Percentiles rank a stretch among this genome's conserved stretches.
Evolutionary conservation across 2,888 invertebrate genomes (phyloP).

Genomic region (Cantharis flavilabris): DNA sequence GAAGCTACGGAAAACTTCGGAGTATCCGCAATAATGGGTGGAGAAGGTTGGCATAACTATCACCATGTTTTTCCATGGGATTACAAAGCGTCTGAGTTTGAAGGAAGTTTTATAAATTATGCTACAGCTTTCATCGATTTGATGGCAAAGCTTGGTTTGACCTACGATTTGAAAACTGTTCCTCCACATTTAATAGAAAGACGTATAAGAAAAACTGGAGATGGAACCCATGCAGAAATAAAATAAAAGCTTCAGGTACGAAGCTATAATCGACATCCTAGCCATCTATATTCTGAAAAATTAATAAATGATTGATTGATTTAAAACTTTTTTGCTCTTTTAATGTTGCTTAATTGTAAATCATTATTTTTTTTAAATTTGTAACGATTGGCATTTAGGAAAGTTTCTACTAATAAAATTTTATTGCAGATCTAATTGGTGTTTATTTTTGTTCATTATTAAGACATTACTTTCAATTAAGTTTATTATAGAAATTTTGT

Average conservation of each 20-base stretch:
- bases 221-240: conserved; percentile 65
- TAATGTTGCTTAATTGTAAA: neutral
- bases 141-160: conserved; percentile 83
- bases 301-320: neutral
- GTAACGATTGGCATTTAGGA: neutral
- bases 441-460: neutral
- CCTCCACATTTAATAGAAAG: conserved; percentile 70
- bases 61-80: conserved; percentile 87
- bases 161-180: conserved; percentile 84
- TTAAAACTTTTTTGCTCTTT: neutral
- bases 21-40: conserved; percentile 70
- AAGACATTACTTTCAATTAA: too few species aligned
- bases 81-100: conserved; percentile 83
- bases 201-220: conserved; percentile 74
- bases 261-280: neutral
- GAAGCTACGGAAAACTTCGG: conserved; percentile 73
- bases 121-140: conserved; percentile 80
- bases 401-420: neutral
- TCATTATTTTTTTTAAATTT: neutral
- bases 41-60: conserved; percentile 88
- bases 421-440: neutral
- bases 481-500: too few species aligned
- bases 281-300: neutral
- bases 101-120: conserved; percentile 71
- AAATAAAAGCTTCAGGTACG: neutral